These are phyloP conservation scores for Corbicula japonica DNA, from an alignment of 2,888 invertebrate species.

Conservation along the genomic window DNA sequence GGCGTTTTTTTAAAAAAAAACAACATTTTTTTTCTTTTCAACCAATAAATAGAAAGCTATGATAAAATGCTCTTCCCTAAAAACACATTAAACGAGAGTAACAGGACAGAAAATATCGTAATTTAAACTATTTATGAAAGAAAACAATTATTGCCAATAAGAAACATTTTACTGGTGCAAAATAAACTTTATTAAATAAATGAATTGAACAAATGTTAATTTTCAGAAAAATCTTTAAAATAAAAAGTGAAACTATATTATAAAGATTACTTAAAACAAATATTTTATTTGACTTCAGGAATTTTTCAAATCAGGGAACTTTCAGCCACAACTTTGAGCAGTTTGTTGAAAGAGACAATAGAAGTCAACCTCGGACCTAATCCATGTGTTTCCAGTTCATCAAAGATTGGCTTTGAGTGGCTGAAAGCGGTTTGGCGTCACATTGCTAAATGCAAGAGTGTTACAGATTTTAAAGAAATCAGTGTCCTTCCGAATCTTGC, in stretches of 20 bases:
- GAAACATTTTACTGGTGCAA: no score
- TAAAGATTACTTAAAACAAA: no score
- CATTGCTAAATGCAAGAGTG: background rate
- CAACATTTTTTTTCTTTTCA: no score
- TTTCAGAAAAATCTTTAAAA: no score
- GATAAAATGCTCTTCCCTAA: background rate
- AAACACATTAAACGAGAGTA: background rate
- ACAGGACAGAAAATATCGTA: no score
- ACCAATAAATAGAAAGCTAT: background rate
- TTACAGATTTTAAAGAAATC: background rate
- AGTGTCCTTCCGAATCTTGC: background rate
- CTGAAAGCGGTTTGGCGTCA: background rate
- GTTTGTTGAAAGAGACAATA: background rate
- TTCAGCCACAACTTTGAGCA: background rate
- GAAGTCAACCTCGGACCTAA: background rate
- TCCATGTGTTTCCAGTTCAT: background rate
- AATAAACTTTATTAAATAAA: no score
- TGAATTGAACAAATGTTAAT: no score
- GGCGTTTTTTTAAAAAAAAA: no score
- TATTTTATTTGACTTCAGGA: no score
- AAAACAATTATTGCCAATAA: no score
- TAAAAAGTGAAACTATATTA: no score
- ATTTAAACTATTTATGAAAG: no score
- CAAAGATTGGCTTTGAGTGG: background rate
- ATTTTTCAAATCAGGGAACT: background rate